Conservation (phyloP, 2,888 invertebrate genomes). For the Caenorhabditis angaria region DNA sequence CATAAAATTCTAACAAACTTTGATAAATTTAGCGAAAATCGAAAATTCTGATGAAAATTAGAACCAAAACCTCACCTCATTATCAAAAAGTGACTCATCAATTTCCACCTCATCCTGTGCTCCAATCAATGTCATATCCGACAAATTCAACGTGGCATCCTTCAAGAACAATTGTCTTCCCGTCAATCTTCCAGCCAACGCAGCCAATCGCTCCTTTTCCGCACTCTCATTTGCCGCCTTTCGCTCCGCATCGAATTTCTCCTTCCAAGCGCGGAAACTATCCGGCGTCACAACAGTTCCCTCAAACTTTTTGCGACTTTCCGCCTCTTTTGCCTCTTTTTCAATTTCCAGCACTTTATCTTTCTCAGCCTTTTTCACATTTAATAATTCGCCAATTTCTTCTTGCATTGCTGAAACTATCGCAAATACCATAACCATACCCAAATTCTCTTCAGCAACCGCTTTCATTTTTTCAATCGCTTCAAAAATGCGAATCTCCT, state of each 20-base stretch:
- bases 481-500: slow-evolving; percentile 46
- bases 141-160: slow-evolving; percentile 87
- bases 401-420: slow-evolving; percentile 83
- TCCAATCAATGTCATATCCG: slow-evolving; percentile 80
- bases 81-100: slow-evolving; percentile 87
- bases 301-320: slow-evolving; percentile 83
- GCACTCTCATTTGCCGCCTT: slow-evolving; percentile 54
- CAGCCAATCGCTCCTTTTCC: slow-evolving; percentile 59
- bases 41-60: no score
- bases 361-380: slow-evolving; percentile 42
- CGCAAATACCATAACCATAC: slow-evolving; percentile 97
- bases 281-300: slow-evolving; percentile 94
- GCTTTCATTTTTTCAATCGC: slow-evolving; percentile 37
- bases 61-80: slow-evolving; percentile 41
- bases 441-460: slow-evolving; percentile 85
- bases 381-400: slow-evolving; percentile 52
- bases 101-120: slow-evolving; percentile 83
- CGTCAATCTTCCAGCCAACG: slow-evolving; percentile 59
- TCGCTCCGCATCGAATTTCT: slow-evolving; percentile 89
- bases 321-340: slow-evolving; percentile 55
- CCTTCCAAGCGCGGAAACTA: slow-evolving; percentile 92
- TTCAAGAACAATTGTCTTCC: slow-evolving; percentile 91
- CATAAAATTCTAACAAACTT: no score
- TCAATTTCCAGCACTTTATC: slow-evolving; percentile 50
- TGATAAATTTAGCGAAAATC: no score